A percentile compares a stretch with the other conserved stretches of the same genome.
phyloP scores from a whole-genome alignment of 2,797 vertebrate species.

The Picus viridis region DNA sequence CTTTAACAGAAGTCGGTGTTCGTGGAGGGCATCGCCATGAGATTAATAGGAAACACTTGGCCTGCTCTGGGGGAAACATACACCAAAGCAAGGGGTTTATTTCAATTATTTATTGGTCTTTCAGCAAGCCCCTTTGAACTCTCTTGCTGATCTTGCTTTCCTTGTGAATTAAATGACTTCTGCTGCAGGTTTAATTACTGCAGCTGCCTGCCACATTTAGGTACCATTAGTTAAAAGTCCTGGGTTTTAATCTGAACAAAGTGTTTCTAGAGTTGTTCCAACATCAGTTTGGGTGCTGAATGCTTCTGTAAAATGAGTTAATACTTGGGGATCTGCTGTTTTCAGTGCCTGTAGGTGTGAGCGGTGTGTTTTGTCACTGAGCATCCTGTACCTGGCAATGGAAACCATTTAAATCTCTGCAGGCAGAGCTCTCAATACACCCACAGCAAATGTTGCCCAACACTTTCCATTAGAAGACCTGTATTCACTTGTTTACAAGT shows the following conservation, averaged over 20 bases:
- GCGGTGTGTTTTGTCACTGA: neutral
- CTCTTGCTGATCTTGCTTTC: neutral
- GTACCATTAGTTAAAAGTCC: neutral
- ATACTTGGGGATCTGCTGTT: neutral
- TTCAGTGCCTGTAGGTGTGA: neutral
- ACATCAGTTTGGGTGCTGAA: neutral
- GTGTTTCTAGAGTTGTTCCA: neutral
- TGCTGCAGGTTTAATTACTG: neutral
- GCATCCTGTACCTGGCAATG: neutral
- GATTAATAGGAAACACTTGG: conserved; percentile 24
- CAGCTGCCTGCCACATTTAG: neutral
- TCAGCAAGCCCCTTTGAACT: neutral
- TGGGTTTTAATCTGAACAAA: neutral
- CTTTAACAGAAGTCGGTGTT: neutral
- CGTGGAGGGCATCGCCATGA: neutral
- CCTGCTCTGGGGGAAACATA: neutral
- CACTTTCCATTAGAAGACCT: conserved; percentile 16
- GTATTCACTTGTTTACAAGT: conserved; percentile 9
- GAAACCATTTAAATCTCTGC: neutral
- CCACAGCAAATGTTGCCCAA: conserved; percentile 4
- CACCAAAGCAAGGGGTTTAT: neutral
- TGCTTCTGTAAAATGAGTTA: neutral
- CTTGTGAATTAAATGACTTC: neutral
- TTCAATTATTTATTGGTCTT: conserved; percentile 32
- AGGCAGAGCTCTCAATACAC: neutral